A percentile compares a stretch with the other conserved stretches of the same genome.
Conservation (phyloP, 2,888 invertebrate species). For the Seira musarum region DNA sequence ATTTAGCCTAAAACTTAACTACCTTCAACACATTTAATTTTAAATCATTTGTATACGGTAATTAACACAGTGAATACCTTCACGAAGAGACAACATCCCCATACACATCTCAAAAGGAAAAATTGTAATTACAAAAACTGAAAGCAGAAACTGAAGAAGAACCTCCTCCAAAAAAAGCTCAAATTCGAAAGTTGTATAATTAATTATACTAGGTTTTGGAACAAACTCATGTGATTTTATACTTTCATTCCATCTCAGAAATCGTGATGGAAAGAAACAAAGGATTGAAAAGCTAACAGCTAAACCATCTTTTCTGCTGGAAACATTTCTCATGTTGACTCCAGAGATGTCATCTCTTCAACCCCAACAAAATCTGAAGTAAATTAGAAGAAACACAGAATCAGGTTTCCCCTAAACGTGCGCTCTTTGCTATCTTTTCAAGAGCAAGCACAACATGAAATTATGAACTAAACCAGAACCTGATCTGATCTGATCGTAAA, state of each 20-base stretch:
- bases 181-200: too few species aligned
- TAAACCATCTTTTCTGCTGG: background rate
- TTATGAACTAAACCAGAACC: background rate
- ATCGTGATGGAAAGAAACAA: constrained; percentile 4
- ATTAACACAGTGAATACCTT: background rate
- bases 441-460: background rate
- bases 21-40: background rate
- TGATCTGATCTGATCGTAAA: background rate
- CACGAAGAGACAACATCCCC: background rate
- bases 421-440: too few species aligned
- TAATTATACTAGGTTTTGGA: too few species aligned
- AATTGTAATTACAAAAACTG: background rate
- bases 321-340: too few species aligned
- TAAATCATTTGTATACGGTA: constrained; percentile 10
- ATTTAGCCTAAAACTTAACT: background rate
- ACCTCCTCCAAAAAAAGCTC: background rate
- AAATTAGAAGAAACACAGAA: too few species aligned
- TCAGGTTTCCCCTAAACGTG: too few species aligned
- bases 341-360: background rate
- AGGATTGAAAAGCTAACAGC: constrained; percentile 2
- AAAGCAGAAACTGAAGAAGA: background rate
- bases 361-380: background rate
- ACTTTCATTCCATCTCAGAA: too few species aligned
- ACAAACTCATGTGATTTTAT: too few species aligned
- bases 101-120: background rate